Evolutionary conservation across 2,797 vertebrate genomes (phyloP).

Genomic region (Coccyzus lansbergi): DNA sequence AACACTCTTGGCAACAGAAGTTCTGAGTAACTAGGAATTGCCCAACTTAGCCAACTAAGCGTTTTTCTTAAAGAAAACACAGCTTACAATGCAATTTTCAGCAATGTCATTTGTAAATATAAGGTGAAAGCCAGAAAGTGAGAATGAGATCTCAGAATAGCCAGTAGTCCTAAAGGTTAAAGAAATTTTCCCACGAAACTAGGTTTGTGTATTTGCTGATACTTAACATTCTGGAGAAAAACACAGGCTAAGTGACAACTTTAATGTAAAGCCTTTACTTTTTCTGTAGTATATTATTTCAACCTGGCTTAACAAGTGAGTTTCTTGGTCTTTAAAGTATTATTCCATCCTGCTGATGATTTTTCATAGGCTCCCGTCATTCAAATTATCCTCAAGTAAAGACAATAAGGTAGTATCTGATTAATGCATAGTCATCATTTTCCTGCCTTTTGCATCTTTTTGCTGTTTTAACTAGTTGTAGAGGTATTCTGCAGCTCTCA

Average conservation of each 20-base stretch:
- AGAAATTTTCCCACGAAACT: background rate
- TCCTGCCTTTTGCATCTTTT: background rate
- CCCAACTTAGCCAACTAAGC: background rate
- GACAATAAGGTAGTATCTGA: background rate
- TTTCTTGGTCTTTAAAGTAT: background rate
- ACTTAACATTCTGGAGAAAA: background rate
- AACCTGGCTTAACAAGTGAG: background rate
- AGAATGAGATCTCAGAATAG: background rate
- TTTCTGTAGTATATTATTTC: background rate
- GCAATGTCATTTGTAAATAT: background rate
- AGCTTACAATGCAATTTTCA: background rate
- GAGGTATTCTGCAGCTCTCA: background rate
- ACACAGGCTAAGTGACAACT: background rate
- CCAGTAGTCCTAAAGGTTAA: background rate
- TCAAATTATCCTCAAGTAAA: background rate
- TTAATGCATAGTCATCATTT: background rate
- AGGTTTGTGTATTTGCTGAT: background rate
- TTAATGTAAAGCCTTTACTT: background rate
- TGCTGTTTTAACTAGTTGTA: background rate
- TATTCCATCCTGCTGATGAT: background rate
- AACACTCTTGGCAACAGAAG: background rate
- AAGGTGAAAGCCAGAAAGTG: background rate
- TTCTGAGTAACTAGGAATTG: background rate
- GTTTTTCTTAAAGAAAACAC: background rate
- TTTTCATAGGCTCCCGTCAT: background rate